These are phyloP conservation scores for Tautogolabrus adspersus DNA, from an alignment of 2,113 vertebrate genomes.

Conservation along the genomic window DNA sequence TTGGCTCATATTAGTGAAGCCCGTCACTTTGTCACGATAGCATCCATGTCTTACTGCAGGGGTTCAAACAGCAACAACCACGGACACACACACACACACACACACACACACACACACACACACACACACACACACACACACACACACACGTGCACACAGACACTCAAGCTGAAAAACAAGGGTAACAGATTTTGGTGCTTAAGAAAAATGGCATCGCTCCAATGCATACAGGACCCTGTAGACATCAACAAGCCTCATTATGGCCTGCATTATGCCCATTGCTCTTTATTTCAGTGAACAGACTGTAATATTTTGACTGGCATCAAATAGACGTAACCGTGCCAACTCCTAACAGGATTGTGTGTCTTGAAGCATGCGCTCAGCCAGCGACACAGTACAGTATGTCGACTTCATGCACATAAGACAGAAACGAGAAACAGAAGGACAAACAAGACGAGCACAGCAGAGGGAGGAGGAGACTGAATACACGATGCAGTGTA, in stretches of 20 bases:
- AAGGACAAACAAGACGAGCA: constrained; percentile 6
- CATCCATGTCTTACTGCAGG: constrained; percentile 24
- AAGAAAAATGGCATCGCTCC: constrained; percentile 41
- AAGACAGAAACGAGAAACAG: constrained; percentile 25
- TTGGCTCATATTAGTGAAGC: constrained; percentile 62
- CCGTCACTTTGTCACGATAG: constrained; percentile 62
- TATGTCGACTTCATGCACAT: constrained; percentile 54
- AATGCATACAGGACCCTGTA: constrained; percentile 41
- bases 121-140: too few relatives aligned
- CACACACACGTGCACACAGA: too few relatives aligned
- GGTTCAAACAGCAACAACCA: constrained; percentile 36
- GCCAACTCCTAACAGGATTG: constrained; percentile 81
- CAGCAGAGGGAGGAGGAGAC: constrained; percentile 17
- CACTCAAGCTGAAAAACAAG: constrained; percentile 25
- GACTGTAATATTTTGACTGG: constrained; percentile 75
- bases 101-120: background rate
- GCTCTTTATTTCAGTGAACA: constrained; percentile 66
- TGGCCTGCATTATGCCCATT: constrained; percentile 37
- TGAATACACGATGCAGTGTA: constrained; percentile 29
- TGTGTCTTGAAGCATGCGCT: constrained; percentile 79
- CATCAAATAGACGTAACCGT: constrained; percentile 57
- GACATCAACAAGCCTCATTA: constrained; percentile 62
- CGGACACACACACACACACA: background rate
- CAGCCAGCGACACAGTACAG: constrained; percentile 62
- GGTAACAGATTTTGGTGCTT: constrained; percentile 48